Percentiles rank a stretch among this genome's conserved stretches.
Evolutionary conservation across 2,888 invertebrate species (phyloP).

Genomic region (Archips xylosteana): DNA sequence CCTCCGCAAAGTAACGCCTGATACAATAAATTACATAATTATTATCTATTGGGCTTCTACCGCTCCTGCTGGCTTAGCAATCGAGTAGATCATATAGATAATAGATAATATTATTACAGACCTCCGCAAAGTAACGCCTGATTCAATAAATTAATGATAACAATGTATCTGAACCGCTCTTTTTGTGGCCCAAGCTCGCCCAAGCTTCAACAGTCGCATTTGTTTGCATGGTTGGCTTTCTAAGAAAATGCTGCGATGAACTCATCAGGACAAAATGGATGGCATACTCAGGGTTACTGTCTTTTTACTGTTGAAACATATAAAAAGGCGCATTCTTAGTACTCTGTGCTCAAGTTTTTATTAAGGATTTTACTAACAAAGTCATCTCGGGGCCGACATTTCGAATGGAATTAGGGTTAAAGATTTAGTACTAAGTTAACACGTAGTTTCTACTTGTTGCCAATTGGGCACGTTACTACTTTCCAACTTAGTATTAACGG

Average conservation of each 20-base stretch:
- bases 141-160: too few relatives aligned
- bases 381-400: neutral
- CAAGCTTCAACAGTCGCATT: neutral
- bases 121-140: too few relatives aligned
- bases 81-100: too few relatives aligned
- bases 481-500: too few relatives aligned
- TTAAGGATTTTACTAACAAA: neutral
- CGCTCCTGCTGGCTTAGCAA: too few relatives aligned
- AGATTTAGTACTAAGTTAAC: neutral
- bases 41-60: too few relatives aligned
- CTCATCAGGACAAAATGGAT: conserved; percentile 23
- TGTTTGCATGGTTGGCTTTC: conserved; percentile 6
- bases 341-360: neutral
- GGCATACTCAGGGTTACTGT: neutral
- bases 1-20: too few relatives aligned
- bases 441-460: too few relatives aligned
- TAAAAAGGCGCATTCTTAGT: neutral
- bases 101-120: too few relatives aligned
- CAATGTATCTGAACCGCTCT: neutral
- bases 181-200: conserved; percentile 2
- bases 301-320: conserved; percentile 5
- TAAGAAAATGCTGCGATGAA: conserved; percentile 11
- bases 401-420: neutral
- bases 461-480: too few relatives aligned
- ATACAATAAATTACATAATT: too few relatives aligned